Conservation (phyloP, 2,797 vertebrate genomes). For the Emydoidea blandingii region DNA sequence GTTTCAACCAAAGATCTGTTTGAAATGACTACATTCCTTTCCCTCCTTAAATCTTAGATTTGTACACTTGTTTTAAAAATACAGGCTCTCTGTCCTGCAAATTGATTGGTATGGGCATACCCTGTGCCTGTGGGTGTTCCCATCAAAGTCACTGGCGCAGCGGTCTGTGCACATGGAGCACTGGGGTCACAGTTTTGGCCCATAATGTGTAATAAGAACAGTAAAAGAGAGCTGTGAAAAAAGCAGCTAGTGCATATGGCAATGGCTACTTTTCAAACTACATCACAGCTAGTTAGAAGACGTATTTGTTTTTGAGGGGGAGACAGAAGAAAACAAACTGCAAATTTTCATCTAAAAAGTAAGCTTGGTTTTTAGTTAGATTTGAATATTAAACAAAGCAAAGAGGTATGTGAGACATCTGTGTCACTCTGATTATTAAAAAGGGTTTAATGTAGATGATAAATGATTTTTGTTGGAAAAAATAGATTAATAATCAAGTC, state of each 20-base stretch:
- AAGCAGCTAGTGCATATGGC: neutral
- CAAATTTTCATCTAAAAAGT: neutral
- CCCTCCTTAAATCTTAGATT: neutral
- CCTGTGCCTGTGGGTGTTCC: neutral
- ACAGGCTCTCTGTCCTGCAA: neutral
- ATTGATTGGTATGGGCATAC: neutral
- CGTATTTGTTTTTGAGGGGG: neutral
- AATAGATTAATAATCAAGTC: neutral
- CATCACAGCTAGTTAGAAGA: neutral
- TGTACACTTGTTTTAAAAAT: neutral
- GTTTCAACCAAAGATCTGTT: neutral
- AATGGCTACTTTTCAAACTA: neutral
- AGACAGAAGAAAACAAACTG: neutral
- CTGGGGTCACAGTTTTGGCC: neutral
- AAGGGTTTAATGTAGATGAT: neutral
- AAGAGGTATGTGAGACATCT: neutral
- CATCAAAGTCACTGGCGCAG: neutral
- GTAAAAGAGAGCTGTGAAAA: slow-evolving; percentile 1
- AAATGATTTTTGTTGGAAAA: neutral
- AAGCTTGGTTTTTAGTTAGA: neutral
- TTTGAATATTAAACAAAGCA: slow-evolving; percentile 18
- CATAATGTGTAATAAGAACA: neutral
- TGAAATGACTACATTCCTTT: neutral
- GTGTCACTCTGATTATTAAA: neutral
- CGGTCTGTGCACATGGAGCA: neutral